Percentiles rank a stretch among this genome's conserved stretches.
These are phyloP conservation scores for Carcharodon carcharias DNA, from an alignment of 2,797 vertebrate genomes.

Conservation along the genomic window DNA sequence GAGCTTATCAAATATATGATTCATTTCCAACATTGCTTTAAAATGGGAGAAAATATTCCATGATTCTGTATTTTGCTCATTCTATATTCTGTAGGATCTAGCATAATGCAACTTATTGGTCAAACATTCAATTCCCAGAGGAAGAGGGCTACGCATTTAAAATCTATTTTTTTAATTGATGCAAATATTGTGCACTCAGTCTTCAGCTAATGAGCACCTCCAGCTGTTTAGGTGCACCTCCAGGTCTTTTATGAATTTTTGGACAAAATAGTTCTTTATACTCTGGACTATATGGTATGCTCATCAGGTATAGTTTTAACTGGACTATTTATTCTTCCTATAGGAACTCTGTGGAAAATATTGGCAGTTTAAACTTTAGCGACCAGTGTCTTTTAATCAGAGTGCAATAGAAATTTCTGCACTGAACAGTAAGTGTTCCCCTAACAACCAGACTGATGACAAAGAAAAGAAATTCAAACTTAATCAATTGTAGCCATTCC, in stretches of 20 bases:
- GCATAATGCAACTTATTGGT: background rate
- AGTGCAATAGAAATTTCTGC: background rate
- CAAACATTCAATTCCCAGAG: background rate
- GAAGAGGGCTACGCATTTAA: background rate
- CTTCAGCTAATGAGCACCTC: background rate
- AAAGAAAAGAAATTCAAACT: background rate
- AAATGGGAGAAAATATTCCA: background rate
- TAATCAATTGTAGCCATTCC: background rate
- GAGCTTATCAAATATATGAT: background rate
- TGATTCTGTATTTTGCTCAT: background rate
- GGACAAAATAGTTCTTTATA: background rate
- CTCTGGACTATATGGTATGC: background rate
- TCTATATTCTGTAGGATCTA: background rate
- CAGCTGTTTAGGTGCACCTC: background rate
- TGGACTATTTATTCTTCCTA: background rate
- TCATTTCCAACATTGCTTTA: background rate
- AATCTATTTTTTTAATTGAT: background rate
- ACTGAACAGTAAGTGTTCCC: background rate
- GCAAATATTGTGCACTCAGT: background rate
- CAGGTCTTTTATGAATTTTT: background rate
- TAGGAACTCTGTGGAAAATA: background rate
- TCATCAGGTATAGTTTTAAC: background rate
- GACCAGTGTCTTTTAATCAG: background rate
- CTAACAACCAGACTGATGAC: background rate
- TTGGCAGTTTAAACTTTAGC: background rate